These are phyloP conservation scores for Sinodicranocentrus sp. DNA, from an alignment of 2,888 invertebrate genomes.

Conservation along the genomic window DNA sequence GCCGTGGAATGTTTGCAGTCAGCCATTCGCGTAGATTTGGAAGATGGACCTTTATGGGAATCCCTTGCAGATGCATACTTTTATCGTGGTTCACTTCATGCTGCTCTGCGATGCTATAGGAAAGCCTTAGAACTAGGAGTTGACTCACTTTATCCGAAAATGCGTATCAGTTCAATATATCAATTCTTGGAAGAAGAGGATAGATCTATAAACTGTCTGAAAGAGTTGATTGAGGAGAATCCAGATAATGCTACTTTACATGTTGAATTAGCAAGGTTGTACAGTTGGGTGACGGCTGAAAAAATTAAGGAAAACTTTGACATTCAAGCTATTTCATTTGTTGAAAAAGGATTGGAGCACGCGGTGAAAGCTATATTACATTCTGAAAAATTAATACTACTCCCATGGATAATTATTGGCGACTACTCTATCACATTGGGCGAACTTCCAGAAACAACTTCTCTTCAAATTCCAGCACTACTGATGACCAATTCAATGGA, in stretches of 20 bases:
- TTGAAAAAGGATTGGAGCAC: slow-evolving; percentile 84
- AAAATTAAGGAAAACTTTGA: slow-evolving; percentile 84
- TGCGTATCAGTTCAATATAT: slow-evolving; percentile 88
- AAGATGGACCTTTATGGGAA: slow-evolving; percentile 89
- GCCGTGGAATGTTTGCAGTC: slow-evolving; percentile 88
- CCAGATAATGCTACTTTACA: slow-evolving; percentile 85
- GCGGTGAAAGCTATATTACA: slow-evolving; percentile 69
- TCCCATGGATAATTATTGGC: slow-evolving; percentile 85
- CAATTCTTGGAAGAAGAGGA: slow-evolving; percentile 84
- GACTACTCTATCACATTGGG: slow-evolving; percentile 83
- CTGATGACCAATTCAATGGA: slow-evolving; percentile 6
- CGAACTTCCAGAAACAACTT: slow-evolving; percentile 80
- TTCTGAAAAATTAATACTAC: slow-evolving; percentile 42
- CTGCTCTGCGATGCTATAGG: slow-evolving; percentile 92
- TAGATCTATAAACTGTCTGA: slow-evolving; percentile 86
- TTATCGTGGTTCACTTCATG: slow-evolving; percentile 91
- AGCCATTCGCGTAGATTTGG: slow-evolving; percentile 80
- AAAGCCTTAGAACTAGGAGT: slow-evolving; percentile 85
- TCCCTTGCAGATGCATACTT: slow-evolving; percentile 94
- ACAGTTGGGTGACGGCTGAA: slow-evolving; percentile 85
- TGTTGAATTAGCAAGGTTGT: slow-evolving; percentile 90
- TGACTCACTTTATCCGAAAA: slow-evolving; percentile 84
- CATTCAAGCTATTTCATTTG: slow-evolving; percentile 85
- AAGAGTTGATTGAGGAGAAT: slow-evolving; percentile 81
- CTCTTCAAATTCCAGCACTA: slow-evolving; percentile 60